phyloP scores from a whole-genome alignment of 2,113 vertebrate genomes.

The Onychostoma macrolepis region DNA sequence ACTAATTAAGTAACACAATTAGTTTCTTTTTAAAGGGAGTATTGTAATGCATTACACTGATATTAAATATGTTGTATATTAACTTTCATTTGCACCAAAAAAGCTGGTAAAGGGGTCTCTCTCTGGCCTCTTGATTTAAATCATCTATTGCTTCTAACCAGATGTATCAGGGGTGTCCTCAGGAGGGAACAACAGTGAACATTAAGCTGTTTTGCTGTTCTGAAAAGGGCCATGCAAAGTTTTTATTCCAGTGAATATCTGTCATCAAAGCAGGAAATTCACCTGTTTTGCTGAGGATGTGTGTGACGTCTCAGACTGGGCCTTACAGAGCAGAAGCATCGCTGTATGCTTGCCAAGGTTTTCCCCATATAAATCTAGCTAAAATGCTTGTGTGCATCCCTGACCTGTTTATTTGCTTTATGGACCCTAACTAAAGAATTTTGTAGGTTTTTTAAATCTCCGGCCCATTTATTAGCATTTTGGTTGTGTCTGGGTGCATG shows the following conservation, averaged over 20 bases:
- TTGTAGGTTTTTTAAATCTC: constrained; percentile 36
- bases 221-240: background rate
- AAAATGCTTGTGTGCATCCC: constrained; percentile 16
- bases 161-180: background rate
- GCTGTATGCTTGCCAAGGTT: background rate
- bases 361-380: background rate
- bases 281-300: background rate
- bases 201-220: background rate
- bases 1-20: no score
- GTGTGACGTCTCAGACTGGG: background rate
- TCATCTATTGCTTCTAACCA: background rate
- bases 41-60: no score
- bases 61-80: background rate
- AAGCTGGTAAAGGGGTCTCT: background rate
- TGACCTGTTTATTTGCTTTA: constrained; percentile 42
- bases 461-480: constrained; percentile 9
- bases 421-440: constrained; percentile 24
- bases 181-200: background rate
- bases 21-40: no score
- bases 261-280: background rate
- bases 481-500: constrained; percentile 43
- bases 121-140: background rate
- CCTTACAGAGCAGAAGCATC: constrained; percentile 8
- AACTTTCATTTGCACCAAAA: background rate
- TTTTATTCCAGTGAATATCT: background rate